Conservation (phyloP, 2,113 vertebrate species). For the Prionailurus bengalensis region DNA sequence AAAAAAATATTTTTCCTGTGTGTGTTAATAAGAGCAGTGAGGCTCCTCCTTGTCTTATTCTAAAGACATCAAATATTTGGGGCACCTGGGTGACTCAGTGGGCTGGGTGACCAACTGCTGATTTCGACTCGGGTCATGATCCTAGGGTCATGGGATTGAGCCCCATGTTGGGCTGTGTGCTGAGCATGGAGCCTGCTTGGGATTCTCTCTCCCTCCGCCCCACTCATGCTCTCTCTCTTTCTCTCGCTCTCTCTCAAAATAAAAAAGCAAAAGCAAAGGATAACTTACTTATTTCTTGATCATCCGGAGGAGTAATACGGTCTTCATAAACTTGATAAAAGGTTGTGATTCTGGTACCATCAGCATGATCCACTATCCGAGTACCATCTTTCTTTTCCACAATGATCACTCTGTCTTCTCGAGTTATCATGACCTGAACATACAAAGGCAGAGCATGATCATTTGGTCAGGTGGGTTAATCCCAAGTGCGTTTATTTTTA, state of each 20-base stretch:
- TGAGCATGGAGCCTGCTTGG: too few relatives aligned
- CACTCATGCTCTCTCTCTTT: too few relatives aligned
- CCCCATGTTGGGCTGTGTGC: too few relatives aligned
- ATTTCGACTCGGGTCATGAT: too few relatives aligned
- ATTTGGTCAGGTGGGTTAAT: not conserved
- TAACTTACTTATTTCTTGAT: constrained; percentile 81
- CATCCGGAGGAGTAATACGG: not conserved
- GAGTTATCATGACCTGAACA: constrained; percentile 92
- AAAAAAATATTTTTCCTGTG: not conserved
- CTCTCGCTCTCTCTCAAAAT: too few relatives aligned
- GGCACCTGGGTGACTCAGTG: too few relatives aligned
- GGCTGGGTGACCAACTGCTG: too few relatives aligned
- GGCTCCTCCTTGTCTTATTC: not conserved
- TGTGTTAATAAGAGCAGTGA: not conserved
- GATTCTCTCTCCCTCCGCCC: too few relatives aligned
- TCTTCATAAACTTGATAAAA: constrained; percentile 87
- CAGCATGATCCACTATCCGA: constrained; percentile 93
- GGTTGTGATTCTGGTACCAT: constrained; percentile 95
- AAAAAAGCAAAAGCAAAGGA: too few relatives aligned
- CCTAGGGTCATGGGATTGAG: too few relatives aligned
- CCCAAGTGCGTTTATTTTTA: not conserved
- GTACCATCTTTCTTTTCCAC: constrained; percentile 89
- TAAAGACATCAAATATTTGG: not conserved
- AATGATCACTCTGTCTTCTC: constrained; percentile 93
- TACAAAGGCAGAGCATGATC: not conserved